These are phyloP conservation scores for Leptopilina myrica DNA, from an alignment of 2,888 invertebrate genomes.

Conservation along the genomic window DNA sequence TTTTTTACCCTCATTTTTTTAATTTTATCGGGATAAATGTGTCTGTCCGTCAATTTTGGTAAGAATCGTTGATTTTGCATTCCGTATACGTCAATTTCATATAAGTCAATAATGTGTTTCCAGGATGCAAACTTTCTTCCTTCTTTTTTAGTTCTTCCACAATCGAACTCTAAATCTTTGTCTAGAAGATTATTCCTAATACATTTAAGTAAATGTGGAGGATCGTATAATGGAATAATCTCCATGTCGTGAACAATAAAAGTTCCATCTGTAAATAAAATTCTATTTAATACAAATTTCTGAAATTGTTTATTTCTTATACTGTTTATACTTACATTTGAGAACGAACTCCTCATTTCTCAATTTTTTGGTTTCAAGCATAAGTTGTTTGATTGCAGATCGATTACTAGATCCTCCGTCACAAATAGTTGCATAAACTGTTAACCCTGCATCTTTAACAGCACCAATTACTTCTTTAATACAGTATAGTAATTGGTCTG, in stretches of 20 bases:
- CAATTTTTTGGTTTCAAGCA: background rate
- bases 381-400: background rate
- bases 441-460: conserved; percentile 21
- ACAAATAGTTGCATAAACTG: background rate
- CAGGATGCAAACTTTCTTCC: too few relatives aligned
- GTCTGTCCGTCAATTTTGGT: too few relatives aligned
- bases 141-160: too few relatives aligned
- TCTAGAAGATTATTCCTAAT: background rate
- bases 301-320: background rate
- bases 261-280: conserved; percentile 5
- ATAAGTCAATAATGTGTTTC: too few relatives aligned
- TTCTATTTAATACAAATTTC: background rate
- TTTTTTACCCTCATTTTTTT: too few relatives aligned
- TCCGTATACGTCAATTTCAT: too few relatives aligned
- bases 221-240: conserved; percentile 7
- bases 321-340: background rate
- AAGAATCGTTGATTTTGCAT: too few relatives aligned
- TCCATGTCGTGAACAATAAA: conserved; percentile 2
- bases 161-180: too few relatives aligned
- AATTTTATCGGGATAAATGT: too few relatives aligned
- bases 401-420: background rate
- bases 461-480: too few relatives aligned
- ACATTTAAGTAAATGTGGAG: conserved; percentile 12
- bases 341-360: background rate
- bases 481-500: conserved; percentile 42